Evolutionary conservation across 2,113 vertebrate genomes (phyloP), one percentile per base, ranked within the genome.

Genomic region (Alethe diademata): DNA sequence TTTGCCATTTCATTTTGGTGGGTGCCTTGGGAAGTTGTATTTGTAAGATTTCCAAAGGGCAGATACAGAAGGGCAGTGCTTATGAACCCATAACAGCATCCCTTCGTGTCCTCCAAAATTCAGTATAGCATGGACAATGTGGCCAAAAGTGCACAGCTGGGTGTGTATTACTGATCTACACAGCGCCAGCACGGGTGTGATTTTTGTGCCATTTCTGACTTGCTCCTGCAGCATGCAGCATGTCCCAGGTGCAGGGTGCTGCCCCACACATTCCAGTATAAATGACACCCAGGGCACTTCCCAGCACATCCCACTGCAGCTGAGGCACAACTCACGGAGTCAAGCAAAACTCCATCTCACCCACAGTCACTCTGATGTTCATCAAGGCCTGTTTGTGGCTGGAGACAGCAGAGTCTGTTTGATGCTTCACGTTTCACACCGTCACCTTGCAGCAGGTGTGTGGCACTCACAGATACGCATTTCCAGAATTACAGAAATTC

Each of bases 381-480:
- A 3, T 13, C 2, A 3, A n/a, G 64, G 56, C 69, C 69, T 6
- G 0, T 50, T 13, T 14, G 9, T 4, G 35, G 45, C 35, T 60
- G 1, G 2, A 48, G 42, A 15, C 43, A 51, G 83, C 53, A 51
- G 53, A 31, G 43, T 25, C 19, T 28, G 40, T 29, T 53, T 4
- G 8, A 12, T 1, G 33, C 14, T n/a, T 20, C 0, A 0, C 0
- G 1, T 42, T 69, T 53, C 73, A 40, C 72, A 24, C 6, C 0
- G 20, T 42, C 1, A 5, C 57, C 74, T 62, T 43, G 65, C 60
- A 33, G 82, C 3, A 3, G 61, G 24, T 1, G n/a, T 5, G 0
- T 1, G 13, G 33, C 61, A 2, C 58, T 25, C 13, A 2, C 33
- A 31, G 43, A 17, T 20, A 8, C 9, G 0, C 12, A 0, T n/a